These are phyloP conservation scores for Orthonyx spaldingii DNA, from an alignment of 2,113 vertebrate genomes.

Conservation along the genomic window DNA sequence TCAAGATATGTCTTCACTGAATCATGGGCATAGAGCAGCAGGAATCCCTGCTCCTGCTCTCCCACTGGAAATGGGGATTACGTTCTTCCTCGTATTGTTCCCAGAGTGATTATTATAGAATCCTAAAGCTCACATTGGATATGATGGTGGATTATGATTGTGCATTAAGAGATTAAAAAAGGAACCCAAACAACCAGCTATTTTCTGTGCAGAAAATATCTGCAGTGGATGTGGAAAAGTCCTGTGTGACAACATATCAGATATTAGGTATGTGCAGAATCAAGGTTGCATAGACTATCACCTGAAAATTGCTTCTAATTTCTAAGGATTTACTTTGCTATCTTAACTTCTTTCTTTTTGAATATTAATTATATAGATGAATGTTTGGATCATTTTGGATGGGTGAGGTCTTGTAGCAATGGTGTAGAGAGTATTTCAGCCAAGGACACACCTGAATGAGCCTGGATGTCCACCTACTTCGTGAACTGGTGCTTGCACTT, in stretches of 20 bases:
- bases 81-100: not conserved
- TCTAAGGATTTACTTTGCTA: not conserved
- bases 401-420: not conserved
- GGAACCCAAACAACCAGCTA: not conserved
- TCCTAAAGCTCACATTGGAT: not conserved
- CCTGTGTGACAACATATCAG: not conserved
- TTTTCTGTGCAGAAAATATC: not conserved
- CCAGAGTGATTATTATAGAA: not conserved
- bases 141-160: not conserved
- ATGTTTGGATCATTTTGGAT: not conserved
- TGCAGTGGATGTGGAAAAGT: not conserved
- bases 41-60: not conserved
- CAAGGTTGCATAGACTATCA: not conserved
- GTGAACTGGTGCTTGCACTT: not conserved
- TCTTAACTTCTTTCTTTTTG: not conserved
- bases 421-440: not conserved
- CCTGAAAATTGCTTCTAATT: not conserved
- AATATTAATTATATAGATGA: not conserved
- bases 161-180: not conserved
- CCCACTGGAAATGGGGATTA: not conserved
- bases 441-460: not conserved
- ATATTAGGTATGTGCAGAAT: not conserved
- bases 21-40: not conserved
- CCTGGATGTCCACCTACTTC: not conserved
- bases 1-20: not conserved